Percentiles rank a stretch among this genome's conserved stretches.
phyloP scores from a whole-genome alignment of 1,140 invertebrate species.

The Bacillus rossius region DNA sequence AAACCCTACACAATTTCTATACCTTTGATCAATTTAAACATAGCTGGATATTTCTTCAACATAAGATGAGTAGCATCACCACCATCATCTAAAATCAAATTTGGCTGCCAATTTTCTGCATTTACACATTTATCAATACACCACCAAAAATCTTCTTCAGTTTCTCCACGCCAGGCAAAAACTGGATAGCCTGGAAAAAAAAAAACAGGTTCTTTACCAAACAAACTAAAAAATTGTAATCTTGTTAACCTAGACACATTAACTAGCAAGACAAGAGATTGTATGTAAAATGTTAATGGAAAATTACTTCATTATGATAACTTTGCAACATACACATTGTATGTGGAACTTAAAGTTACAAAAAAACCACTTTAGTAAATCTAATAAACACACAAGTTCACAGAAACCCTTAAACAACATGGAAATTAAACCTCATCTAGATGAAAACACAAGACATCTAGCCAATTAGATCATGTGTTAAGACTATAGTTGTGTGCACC shows the following conservation, averaged over 20 bases:
- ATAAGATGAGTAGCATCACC: slow-evolving; percentile 96
- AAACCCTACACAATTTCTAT: not conserved
- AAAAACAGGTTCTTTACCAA: not conserved
- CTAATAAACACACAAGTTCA: no score
- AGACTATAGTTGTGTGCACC: no score
- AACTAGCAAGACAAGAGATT: no score
- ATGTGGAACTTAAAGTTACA: no score
- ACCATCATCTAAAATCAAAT: slow-evolving; percentile 97
- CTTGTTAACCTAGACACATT: slow-evolving; percentile 1
- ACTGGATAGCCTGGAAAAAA: slow-evolving; percentile 62
- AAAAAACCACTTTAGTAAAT: no score
- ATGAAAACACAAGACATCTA: no score
- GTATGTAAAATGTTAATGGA: no score
- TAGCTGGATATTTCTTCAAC: slow-evolving; percentile 92
- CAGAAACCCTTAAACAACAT: no score
- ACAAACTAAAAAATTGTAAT: not conserved
- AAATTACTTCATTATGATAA: no score
- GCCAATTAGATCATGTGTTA: no score
- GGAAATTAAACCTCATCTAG: no score
- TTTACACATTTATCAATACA: slow-evolving; percentile 93
- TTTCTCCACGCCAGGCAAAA: slow-evolving; percentile 94
- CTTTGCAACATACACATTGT: no score
- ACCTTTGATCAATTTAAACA: slow-evolving; percentile 96
- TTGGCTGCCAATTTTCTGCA: slow-evolving; percentile 93
- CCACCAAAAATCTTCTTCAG: slow-evolving; percentile 99